phyloP scores from a whole-genome alignment of 2,797 vertebrate species.

The Phalanger gymnotis region DNA sequence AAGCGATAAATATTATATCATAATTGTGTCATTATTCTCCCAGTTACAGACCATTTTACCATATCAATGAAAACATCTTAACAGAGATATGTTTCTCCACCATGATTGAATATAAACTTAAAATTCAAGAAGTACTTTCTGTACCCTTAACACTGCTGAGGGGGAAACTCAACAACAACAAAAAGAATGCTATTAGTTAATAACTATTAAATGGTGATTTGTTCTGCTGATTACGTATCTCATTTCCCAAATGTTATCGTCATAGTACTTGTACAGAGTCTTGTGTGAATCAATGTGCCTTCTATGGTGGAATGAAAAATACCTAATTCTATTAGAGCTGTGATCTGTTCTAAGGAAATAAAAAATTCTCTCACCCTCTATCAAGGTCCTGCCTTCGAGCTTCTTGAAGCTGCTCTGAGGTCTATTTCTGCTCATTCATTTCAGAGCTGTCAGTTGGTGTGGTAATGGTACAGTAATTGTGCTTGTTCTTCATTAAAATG shows the following conservation, averaged over 20 bases:
- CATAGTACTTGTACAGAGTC: background rate
- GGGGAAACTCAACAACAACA: background rate
- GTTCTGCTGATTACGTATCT: conserved; percentile 17
- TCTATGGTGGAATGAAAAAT: conserved; percentile 2
- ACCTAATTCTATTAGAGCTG: conserved; percentile 6
- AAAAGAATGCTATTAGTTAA: background rate
- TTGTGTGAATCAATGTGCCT: conserved; percentile 24
- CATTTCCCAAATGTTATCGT: background rate
- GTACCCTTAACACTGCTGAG: conserved; percentile 16
- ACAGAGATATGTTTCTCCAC: background rate
- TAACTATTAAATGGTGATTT: conserved; percentile 37
- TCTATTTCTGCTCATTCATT: conserved; percentile 38
- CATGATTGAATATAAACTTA: conserved; percentile 42
- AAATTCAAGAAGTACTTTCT: background rate
- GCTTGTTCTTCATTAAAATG: background rate
- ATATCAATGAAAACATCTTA: conserved; percentile 19
- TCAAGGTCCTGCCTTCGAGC: background rate
- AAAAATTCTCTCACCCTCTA: background rate
- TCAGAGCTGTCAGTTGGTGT: background rate
- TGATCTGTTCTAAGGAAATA: conserved; percentile 9
- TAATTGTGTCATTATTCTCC: background rate
- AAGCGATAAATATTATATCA: background rate
- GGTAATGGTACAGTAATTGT: background rate
- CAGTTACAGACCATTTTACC: background rate
- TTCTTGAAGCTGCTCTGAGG: background rate